These are phyloP conservation scores for Gambusia holbrooki DNA, from an alignment of 2,113 vertebrate genomes.

Conservation along the genomic window DNA sequence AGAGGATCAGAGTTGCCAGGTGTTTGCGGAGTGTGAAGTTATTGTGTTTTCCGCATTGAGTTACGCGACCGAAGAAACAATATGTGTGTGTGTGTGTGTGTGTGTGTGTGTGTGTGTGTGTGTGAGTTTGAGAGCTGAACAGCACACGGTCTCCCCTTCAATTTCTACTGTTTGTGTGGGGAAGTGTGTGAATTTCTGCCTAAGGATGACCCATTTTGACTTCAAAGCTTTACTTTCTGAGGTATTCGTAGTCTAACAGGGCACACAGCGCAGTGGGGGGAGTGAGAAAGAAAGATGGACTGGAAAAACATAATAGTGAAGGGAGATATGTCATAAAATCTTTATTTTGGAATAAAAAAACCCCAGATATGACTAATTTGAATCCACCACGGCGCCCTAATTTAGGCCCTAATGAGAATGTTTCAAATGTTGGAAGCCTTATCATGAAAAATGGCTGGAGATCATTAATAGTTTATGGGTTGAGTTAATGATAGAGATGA, in stretches of 20 bases:
- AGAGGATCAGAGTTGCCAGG: conserved; percentile 20
- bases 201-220: neutral
- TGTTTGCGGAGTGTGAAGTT: conserved; percentile 42
- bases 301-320: neutral
- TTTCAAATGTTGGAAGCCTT: conserved; percentile 63
- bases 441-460: conserved; percentile 68
- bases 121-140: conserved; percentile 46
- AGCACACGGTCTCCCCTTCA: neutral
- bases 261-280: neutral
- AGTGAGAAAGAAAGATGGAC: conserved; percentile 1
- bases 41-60: conserved; percentile 47
- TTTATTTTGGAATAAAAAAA: conserved; percentile 56
- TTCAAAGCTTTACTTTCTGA: conserved; percentile 6
- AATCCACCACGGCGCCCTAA: conserved; percentile 59
- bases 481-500: conserved; percentile 74
- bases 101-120: conserved; percentile 57
- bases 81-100: conserved; percentile 35
- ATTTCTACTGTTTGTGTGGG: neutral
- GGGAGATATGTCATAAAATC: conserved; percentile 53
- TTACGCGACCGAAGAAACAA: conserved; percentile 44
- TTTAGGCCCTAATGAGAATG: conserved; percentile 69
- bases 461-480: conserved; percentile 77
- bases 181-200: neutral
- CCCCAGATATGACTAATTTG: conserved; percentile 54
- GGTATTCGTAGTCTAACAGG: conserved; percentile 6